Conservation (phyloP, 2,113 vertebrate species). For the Micronycteris hirsuta region DNA sequence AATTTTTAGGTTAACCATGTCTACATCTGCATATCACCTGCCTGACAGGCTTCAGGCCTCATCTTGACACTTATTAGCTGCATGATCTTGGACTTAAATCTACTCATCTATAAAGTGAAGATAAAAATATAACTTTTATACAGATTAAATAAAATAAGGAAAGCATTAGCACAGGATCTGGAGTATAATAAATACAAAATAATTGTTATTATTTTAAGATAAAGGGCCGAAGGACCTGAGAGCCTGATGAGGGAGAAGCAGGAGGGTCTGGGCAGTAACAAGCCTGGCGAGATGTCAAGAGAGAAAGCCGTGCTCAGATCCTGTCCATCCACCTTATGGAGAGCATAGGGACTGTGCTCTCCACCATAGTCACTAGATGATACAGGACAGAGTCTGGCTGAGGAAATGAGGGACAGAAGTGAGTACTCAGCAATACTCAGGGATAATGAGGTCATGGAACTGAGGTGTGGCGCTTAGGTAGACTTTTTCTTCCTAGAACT, state of each 20-base stretch:
- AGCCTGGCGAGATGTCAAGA: fast-evolving
- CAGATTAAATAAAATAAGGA: background rate
- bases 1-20: background rate
- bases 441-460: background rate
- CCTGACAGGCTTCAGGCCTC: background rate
- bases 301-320: background rate
- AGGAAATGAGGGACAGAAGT: background rate
- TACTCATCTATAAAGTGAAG: background rate
- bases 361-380: background rate
- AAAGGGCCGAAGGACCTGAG: background rate
- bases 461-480: background rate
- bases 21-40: background rate
- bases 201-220: background rate
- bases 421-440: background rate
- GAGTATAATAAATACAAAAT: background rate
- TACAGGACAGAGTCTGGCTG: background rate
- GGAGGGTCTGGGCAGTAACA: too few relatives aligned
- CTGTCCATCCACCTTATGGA: background rate
- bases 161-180: background rate
- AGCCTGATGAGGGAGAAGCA: background rate
- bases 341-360: too few relatives aligned
- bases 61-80: background rate
- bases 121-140: background rate
- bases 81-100: background rate
- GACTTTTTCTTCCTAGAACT: fast-evolving